Conservation (phyloP, 2,888 invertebrate genomes). For the Clitarchus hookeri region DNA sequence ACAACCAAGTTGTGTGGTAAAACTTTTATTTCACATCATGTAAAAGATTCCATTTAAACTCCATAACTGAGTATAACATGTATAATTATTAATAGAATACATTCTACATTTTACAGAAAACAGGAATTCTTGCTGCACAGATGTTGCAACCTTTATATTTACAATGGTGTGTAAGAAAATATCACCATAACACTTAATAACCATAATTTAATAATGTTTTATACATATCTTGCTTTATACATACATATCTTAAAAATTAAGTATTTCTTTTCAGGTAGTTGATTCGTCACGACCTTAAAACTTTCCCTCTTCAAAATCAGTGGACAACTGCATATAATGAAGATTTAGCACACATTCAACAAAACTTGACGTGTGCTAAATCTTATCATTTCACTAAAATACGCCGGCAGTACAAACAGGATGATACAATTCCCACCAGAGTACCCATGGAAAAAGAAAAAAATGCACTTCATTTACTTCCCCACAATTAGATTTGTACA, state of each 20-base stretch:
- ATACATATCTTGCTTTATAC: slow-evolving; percentile 26
- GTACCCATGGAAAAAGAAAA: not conserved
- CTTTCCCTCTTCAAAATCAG: not conserved
- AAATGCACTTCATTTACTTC: not conserved
- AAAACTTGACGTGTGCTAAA: not conserved
- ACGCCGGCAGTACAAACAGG: slow-evolving; percentile 7
- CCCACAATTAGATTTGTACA: slow-evolving; percentile 1
- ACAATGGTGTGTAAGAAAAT: slow-evolving; percentile 44
- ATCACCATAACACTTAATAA: slow-evolving; percentile 41
- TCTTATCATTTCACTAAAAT: not conserved
- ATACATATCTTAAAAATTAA: slow-evolving; percentile 24
- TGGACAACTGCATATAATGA: not conserved
- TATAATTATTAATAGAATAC: slow-evolving; percentile 43
- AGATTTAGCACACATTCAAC: not conserved
- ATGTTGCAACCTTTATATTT: slow-evolving; percentile 42
- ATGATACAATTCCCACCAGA: not conserved
- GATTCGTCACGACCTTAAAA: not conserved
- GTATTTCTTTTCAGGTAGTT: slow-evolving; percentile 29
- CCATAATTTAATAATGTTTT: slow-evolving; percentile 33
- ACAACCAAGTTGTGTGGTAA: slow-evolving; percentile 40
- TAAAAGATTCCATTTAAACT: slow-evolving; percentile 44
- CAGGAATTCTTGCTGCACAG: slow-evolving; percentile 41
- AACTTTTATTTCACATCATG: slow-evolving; percentile 43
- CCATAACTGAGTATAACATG: slow-evolving; percentile 44
- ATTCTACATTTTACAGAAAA: slow-evolving; percentile 43